Evolutionary conservation across 1,140 invertebrate species (phyloP), one percentile per base, ranked within the genome.

Genomic region (Dendroctonus valens): DNA sequence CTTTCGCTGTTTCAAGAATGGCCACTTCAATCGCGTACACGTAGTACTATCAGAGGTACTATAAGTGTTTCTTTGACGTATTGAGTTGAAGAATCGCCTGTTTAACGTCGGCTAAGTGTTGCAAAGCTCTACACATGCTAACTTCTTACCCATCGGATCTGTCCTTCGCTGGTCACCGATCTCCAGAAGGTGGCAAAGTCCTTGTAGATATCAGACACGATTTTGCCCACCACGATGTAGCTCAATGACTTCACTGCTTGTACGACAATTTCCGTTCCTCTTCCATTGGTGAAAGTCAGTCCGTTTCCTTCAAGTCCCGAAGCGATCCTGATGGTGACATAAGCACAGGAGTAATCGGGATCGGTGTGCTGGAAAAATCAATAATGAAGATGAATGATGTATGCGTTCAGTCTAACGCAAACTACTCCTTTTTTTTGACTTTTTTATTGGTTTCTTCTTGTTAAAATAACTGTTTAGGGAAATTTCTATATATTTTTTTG

Each of bases 341-440:
- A 96, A 0, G 91, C 91, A 73, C 91, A 94, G 0, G 93, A 95
- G 77, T 96, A 96, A 79, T 96, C 91, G 0, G 93, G 93, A 81
- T 94, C 90, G 1, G 83, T 86, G 70, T 95, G 92, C 91, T 93
- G 69, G 38, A 81, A 83, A 54, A 39, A 26, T 26, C 26, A 26
- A 26, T 26, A 26, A 26, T 26, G 26, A 26, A 26, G 4, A 11
- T 46, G 44, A 46, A 46, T n/a, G n/a, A n/a, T n/a, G 9, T 46
- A 46, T 46, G 9, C 1, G 12, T 4, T 46, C 9, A 46, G 12
- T 46, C n/a, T n/a, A n/a, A n/a, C n/a, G n/a, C n/a, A n/a, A n/a
- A n/a, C n/a, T n/a, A n/a, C n/a, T n/a, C n/a, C n/a, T n/a, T n/a
- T n/a, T n/a, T n/a, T n/a, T n/a, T n/a, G n/a, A n/a, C n/a, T n/a